A percentile compares a stretch with the other conserved stretches of the same genome.
Evolutionary conservation across 2,888 invertebrate species (phyloP).

Genomic region (Trichacis sp.): DNA sequence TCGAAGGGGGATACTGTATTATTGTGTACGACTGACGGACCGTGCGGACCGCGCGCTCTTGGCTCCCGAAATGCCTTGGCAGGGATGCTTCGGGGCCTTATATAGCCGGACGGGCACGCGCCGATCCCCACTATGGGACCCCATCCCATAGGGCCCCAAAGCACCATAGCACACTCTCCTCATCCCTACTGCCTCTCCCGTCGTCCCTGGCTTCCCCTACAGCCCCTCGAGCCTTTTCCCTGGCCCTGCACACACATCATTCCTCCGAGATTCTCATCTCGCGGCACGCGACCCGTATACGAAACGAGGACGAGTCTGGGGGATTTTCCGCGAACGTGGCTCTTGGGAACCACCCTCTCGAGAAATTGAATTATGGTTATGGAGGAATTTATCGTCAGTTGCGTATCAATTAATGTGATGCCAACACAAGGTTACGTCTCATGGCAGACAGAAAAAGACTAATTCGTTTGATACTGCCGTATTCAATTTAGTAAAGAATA

Average conservation of each 20-base stretch:
- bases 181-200: slow-evolving; percentile 39
- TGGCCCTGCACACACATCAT: not conserved
- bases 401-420: too few species aligned
- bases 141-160: slow-evolving; percentile 69
- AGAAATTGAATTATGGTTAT: too few species aligned
- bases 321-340: slow-evolving; percentile 41
- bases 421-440: too few species aligned
- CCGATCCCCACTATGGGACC: slow-evolving; percentile 74
- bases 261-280: slow-evolving; percentile 66
- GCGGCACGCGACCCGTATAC: slow-evolving; percentile 41
- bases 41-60: slow-evolving; percentile 59
- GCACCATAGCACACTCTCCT: slow-evolving; percentile 61
- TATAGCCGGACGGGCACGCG: slow-evolving; percentile 73
- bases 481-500: too few species aligned
- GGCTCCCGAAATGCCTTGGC: slow-evolving; percentile 68
- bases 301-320: not conserved
- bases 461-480: too few species aligned
- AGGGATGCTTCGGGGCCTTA: slow-evolving; percentile 67
- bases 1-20: too few species aligned
- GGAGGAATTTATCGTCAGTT: too few species aligned
- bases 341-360: too few species aligned
- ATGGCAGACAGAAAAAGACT: too few species aligned
- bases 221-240: slow-evolving; percentile 57
- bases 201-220: slow-evolving; percentile 63
- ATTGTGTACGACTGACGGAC: too few species aligned